Percentiles rank a stretch among this genome's conserved stretches.
Evolutionary conservation across 2,797 vertebrate species (phyloP).

Genomic region (Diplodus puntazzo): DNA sequence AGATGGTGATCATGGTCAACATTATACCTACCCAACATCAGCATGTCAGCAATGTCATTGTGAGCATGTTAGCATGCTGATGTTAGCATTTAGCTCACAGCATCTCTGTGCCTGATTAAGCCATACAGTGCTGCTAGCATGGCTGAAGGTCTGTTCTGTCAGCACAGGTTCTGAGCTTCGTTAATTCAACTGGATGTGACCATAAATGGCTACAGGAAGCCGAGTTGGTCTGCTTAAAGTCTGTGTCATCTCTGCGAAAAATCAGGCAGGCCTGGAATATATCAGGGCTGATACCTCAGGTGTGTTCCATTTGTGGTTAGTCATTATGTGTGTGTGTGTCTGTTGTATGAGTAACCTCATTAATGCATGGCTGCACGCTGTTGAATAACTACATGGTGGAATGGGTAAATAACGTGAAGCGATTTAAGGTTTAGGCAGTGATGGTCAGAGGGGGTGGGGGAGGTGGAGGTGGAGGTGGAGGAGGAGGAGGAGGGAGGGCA

Average conservation of each 20-base stretch:
- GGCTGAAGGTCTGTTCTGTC: neutral
- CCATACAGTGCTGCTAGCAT: slow-evolving; percentile 1
- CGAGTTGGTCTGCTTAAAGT: slow-evolving; percentile 24
- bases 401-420: slow-evolving; percentile 56
- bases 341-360: slow-evolving; percentile 71
- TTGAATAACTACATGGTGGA: slow-evolving; percentile 68
- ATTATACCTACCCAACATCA: neutral
- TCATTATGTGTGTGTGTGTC: slow-evolving; percentile 12
- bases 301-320: slow-evolving; percentile 57
- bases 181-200: slow-evolving; percentile 10
- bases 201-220: slow-evolving; percentile 26
- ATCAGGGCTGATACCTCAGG: slow-evolving; percentile 59
- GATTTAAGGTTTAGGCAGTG: slow-evolving; percentile 56
- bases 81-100: neutral
- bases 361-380: slow-evolving; percentile 69
- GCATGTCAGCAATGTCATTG: neutral
- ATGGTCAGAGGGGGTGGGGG: slow-evolving; percentile 37
- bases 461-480: slow-evolving; percentile 4
- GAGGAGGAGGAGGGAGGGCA: slow-evolving; percentile 11
- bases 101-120: neutral
- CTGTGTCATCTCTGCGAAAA: slow-evolving; percentile 38
- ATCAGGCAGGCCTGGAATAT: slow-evolving; percentile 22
- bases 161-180: slow-evolving; percentile 12
- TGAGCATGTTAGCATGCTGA: neutral
- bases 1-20: neutral